These are phyloP conservation scores for Fulmarus glacialis DNA, from an alignment of 2,113 vertebrate species.

Conservation along the genomic window DNA sequence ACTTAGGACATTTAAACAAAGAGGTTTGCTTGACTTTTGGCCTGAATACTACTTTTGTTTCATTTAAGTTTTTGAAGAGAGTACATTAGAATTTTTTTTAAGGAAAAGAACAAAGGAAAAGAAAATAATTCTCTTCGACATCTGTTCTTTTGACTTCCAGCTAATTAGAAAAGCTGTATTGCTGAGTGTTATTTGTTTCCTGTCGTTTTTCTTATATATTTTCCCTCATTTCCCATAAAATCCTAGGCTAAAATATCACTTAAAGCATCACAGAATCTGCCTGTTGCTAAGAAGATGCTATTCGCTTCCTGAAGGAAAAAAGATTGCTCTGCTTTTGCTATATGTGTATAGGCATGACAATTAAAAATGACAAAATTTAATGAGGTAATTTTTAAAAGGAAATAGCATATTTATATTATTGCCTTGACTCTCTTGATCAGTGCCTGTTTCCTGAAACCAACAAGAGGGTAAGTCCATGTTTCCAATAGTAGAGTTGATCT, in stretches of 20 bases:
- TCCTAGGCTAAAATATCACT: neutral
- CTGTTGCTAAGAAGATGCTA: neutral
- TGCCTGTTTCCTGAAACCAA: neutral
- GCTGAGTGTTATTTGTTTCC: slow-evolving; percentile 23
- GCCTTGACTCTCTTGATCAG: neutral
- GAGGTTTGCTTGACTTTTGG: neutral
- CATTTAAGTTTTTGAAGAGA: slow-evolving; percentile 17
- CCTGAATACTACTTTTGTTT: slow-evolving; percentile 19
- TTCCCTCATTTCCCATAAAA: slow-evolving; percentile 19
- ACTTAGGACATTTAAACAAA: slow-evolving; percentile 17
- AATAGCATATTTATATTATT: neutral
- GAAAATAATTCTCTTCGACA: neutral
- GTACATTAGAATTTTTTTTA: neutral
- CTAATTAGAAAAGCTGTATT: slow-evolving; percentile 46
- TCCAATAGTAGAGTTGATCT: neutral
- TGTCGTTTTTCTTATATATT: slow-evolving; percentile 30
- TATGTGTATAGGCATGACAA: neutral
- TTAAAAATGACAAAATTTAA: neutral
- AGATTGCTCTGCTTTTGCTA: neutral
- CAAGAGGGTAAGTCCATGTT: neutral
- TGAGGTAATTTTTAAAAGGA: neutral
- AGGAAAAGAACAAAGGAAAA: neutral
- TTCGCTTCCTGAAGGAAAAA: neutral
- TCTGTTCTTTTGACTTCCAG: slow-evolving; percentile 42
- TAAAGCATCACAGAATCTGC: neutral